Percentiles rank a stretch among this genome's conserved stretches.
Evolutionary conservation across 2,797 vertebrate genomes (phyloP).

Genomic region (Diplodus sargus): DNA sequence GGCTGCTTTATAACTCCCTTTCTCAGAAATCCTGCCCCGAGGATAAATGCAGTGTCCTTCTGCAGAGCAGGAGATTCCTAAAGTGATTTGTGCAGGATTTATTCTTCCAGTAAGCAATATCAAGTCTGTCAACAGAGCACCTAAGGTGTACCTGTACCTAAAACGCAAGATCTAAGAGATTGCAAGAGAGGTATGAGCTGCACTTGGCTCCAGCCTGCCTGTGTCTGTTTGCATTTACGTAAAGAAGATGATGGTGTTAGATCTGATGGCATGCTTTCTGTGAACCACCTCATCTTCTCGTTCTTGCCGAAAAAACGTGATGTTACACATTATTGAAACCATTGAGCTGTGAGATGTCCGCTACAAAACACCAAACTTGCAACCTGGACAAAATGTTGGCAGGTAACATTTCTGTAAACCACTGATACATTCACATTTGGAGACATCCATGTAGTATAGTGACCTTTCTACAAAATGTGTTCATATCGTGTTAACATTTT

Average conservation of each 20-base stretch:
- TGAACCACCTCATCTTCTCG: background rate
- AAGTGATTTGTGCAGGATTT: conserved; percentile 51
- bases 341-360: background rate
- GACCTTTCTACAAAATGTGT: no score
- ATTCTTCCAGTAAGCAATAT: conserved; percentile 54
- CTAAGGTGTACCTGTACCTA: conserved; percentile 12
- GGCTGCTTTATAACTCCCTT: conserved; percentile 59
- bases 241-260: conserved; percentile 9
- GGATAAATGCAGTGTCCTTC: conserved; percentile 49
- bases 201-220: conserved; percentile 34
- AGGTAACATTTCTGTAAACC: no score
- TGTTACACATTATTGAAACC: conserved; percentile 4
- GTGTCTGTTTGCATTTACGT: conserved; percentile 11
- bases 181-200: conserved; percentile 21
- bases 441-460: no score
- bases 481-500: no score
- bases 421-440: no score
- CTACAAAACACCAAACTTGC: conserved; percentile 14
- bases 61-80: conserved; percentile 54
- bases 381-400: no score
- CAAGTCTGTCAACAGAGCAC: conserved; percentile 32
- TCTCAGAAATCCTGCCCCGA: conserved; percentile 75
- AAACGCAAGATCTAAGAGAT: background rate
- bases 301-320: background rate
- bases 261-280: conserved; percentile 3